Base-by-base conservation (phyloP, 2,888 invertebrate species). In the Sphaerophoria rueppellii region DNA sequence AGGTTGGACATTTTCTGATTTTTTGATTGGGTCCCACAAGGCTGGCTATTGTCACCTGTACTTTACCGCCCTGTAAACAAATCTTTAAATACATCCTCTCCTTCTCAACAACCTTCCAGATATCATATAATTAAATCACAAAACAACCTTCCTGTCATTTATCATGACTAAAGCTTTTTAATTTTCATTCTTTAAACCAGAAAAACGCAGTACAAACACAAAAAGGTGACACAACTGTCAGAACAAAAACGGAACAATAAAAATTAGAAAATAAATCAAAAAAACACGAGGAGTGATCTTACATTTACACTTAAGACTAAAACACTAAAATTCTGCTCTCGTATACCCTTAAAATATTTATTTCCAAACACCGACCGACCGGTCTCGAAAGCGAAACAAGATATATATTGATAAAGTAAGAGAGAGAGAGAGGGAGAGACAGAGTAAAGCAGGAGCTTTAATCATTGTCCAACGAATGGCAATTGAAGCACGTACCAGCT, bases 401-500 rank as follows among this genome's bases (percentile, higher is more conserved):
- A 24, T 24, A 24, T 24, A 24, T 1, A 24, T 24, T 24, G 24
- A 24, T 24, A 24, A 24, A 24, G 24, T 24, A 24, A 24, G 24
- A 2, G 24, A 24, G 24, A 24, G 24, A 2, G 24, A 24, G 24
- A 24, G 24, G 24, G 24, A 24, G 24, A 24, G 24, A 24, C 24
- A 24, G 24, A 43, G n/a, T 16, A 78, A n/a, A 43, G 43, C 4
- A 9, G 4, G 11, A 43, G 40, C 65, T 46, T 72, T 72, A 72
- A 78, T 78, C 78, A 54, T 32, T 60, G 65, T 73, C 58, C 61
- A 55, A 61, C 34, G 24, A 24, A 24, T 24, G 34, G 35, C 50
- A 71, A 77, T 71, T 55, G 35, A 63, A 77, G 57, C 63, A 77
- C 55, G 61, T 75, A 65, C 61, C 34, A 55, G 61, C 54, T 74